phyloP scores from a whole-genome alignment of 2,888 invertebrate species.

The Chloromyia formosa region DNA sequence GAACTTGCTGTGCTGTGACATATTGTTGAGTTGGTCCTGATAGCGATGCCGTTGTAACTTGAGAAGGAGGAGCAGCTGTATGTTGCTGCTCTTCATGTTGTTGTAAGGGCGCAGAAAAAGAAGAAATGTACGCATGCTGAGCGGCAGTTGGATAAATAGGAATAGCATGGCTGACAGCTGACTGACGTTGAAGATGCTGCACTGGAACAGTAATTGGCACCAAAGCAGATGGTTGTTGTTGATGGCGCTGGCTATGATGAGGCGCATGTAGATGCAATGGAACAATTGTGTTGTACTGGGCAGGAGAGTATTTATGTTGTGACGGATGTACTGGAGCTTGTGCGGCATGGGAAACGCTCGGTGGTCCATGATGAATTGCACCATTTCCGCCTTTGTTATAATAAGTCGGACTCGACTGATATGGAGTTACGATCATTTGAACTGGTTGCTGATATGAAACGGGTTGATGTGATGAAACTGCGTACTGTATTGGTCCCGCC shows the following conservation, averaged over 20 bases:
- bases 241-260: conserved; percentile 2
- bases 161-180: background rate
- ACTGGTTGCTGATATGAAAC: conserved; percentile 16
- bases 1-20: background rate
- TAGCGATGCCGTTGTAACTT: background rate
- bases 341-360: background rate
- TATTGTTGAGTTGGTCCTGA: conserved; percentile 12
- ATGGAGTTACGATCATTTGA: conserved; percentile 20
- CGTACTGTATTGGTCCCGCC: conserved; percentile 30
- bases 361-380: background rate
- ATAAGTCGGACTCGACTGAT: background rate
- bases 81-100: conserved; percentile 17
- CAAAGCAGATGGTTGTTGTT: conserved; percentile 3
- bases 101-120: background rate
- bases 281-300: conserved; percentile 7
- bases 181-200: background rate
- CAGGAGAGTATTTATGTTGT: conserved; percentile 8
- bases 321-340: background rate
- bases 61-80: background rate
- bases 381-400: background rate
- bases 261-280: background rate
- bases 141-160: background rate
- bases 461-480: background rate
- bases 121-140: background rate
- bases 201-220: conserved; percentile 19